A percentile compares a stretch with the other conserved stretches of the same genome.
Evolutionary conservation across 1,140 invertebrate genomes (phyloP).

Genomic region (Pissodes strobi): DNA sequence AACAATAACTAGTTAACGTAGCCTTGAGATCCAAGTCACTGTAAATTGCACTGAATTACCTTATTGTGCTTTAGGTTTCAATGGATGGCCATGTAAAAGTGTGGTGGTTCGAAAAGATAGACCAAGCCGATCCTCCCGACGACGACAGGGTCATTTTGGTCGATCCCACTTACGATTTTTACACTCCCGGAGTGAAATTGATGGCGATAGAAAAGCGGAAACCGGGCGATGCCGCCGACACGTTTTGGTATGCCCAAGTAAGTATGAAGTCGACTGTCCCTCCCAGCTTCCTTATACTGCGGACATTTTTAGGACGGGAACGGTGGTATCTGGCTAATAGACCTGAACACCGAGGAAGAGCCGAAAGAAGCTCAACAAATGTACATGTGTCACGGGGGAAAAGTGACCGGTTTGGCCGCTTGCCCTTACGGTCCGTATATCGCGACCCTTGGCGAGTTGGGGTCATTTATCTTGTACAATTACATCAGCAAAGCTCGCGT

Average conservation of each 20-base stretch:
- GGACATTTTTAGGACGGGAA: conserved; percentile 81
- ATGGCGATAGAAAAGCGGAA: conserved; percentile 62
- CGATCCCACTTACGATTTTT: conserved; percentile 80
- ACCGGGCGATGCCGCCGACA: conserved; percentile 8
- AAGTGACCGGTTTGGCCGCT: conserved; percentile 68
- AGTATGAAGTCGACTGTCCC: too few species aligned
- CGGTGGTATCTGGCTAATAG: conserved; percentile 80
- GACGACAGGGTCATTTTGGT: conserved; percentile 75
- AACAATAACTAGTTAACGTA: too few species aligned
- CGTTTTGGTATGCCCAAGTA: conserved; percentile 41
- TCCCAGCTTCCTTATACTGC: too few species aligned
- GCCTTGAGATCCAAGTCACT: too few species aligned
- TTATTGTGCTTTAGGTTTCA: conserved; percentile 59
- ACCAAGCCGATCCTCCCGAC: conserved; percentile 77
- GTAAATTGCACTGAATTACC: too few species aligned
- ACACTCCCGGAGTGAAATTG: conserved; percentile 60
- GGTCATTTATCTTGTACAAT: conserved; percentile 74
- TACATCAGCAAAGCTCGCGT: conserved; percentile 64
- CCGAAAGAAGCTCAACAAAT: conserved; percentile 64
- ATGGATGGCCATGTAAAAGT: conserved; percentile 81
- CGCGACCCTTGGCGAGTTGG: conserved; percentile 70
- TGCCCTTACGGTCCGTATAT: conserved; percentile 70
- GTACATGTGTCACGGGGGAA: conserved; percentile 74
- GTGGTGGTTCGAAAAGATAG: conserved; percentile 88
- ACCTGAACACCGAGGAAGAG: conserved; percentile 69